Conservation (phyloP, 2,113 vertebrate genomes). For the Apodemus sylvaticus region DNA sequence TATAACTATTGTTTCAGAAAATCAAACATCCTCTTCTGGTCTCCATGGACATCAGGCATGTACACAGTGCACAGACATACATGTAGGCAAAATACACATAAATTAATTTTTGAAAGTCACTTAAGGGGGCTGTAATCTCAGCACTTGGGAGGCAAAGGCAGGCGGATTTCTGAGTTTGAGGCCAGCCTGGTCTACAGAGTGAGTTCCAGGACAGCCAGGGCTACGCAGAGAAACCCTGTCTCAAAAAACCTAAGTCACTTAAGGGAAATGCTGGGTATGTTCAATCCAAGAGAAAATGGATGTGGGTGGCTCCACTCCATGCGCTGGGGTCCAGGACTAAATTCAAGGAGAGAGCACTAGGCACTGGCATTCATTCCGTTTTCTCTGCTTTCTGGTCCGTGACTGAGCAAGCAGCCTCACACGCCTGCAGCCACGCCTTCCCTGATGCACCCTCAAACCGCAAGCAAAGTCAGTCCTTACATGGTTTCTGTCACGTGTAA, state of each 20-base stretch:
- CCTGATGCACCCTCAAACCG: background rate
- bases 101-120: background rate
- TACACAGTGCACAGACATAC: background rate
- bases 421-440: too few relatives aligned
- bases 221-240: too few relatives aligned
- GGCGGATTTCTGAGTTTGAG: too few relatives aligned
- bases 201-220: too few relatives aligned
- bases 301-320: background rate
- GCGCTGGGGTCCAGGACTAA: too few relatives aligned
- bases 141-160: too few relatives aligned
- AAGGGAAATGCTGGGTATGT: background rate
- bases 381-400: background rate
- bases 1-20: background rate
- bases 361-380: too few relatives aligned
- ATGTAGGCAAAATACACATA: background rate
- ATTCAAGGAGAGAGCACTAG: background rate
- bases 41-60: background rate
- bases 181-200: too few relatives aligned
- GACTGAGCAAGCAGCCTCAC: background rate
- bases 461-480: background rate
- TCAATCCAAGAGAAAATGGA: background rate
- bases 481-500: background rate
- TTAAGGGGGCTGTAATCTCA: too few relatives aligned
- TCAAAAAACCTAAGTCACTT: too few relatives aligned
- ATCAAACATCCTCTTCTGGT: background rate